Conservation (phyloP, 1,140 invertebrate genomes). For the Drepana arcuata region DNA sequence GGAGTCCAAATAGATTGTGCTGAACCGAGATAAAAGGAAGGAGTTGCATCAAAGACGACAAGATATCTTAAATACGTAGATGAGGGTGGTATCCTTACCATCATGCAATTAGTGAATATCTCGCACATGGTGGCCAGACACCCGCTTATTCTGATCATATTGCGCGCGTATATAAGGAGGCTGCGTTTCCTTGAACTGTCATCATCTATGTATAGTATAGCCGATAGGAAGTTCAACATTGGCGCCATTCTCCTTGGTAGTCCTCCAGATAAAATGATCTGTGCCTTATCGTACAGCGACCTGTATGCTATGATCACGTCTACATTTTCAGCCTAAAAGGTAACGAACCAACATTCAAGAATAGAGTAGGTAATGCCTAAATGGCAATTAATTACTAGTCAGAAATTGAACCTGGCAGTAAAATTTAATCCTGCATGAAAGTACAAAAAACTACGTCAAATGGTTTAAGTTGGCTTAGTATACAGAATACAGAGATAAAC, state of each 20-base stretch:
- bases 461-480: no score
- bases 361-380: no score
- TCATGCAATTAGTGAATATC: constrained; percentile 20
- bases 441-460: no score
- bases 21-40: no score
- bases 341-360: no score
- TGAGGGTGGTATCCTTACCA: constrained; percentile 18
- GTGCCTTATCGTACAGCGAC: constrained; percentile 34
- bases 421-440: no score
- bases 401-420: no score
- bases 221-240: constrained; percentile 38
- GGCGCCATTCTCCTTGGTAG: constrained; percentile 24
- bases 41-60: no score
- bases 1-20: no score
- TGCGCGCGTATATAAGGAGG: constrained; percentile 26
- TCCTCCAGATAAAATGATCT: constrained; percentile 22
- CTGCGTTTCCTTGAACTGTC: constrained; percentile 8
- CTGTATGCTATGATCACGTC: constrained; percentile 30
- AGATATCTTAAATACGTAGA: no score
- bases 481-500: no score
- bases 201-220: constrained; percentile 24
- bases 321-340: constrained; percentile 23
- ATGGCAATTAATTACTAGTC: no score
- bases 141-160: constrained; percentile 30
- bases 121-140: constrained; percentile 21